A percentile compares a stretch with the other conserved stretches of the same genome.
These are phyloP conservation scores for Ennomos quercinarius DNA, from an alignment of 2,888 invertebrate species.

Conservation along the genomic window DNA sequence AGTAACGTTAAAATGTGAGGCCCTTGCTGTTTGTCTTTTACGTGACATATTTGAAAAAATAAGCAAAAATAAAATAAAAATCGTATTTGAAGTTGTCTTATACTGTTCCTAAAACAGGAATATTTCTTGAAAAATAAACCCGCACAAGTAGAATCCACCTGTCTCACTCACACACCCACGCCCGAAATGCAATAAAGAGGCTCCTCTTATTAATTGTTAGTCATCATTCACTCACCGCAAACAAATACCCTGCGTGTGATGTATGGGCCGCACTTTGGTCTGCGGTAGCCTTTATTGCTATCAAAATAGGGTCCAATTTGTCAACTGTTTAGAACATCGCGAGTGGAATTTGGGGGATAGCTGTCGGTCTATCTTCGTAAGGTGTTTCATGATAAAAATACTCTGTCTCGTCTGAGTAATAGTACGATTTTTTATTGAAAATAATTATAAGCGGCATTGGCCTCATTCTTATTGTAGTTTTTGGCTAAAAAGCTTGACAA, in stretches of 20 bases:
- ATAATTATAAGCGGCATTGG: too few relatives aligned
- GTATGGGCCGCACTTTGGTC: conserved; percentile 57
- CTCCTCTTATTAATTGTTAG: conserved; percentile 60
- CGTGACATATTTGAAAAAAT: too few relatives aligned
- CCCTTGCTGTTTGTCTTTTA: too few relatives aligned
- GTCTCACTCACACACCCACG: conserved; percentile 32
- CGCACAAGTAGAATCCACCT: conserved; percentile 27
- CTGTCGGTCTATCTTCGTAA: not conserved
- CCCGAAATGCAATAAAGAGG: conserved; percentile 59
- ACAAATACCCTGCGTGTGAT: conserved; percentile 64
- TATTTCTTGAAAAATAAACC: too few relatives aligned
- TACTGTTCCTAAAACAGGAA: too few relatives aligned
- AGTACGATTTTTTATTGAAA: too few relatives aligned
- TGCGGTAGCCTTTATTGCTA: conserved; percentile 54
- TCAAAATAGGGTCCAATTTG: conserved; percentile 36
- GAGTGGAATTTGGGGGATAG: conserved; percentile 13
- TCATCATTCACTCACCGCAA: conserved; percentile 64
- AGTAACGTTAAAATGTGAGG: too few relatives aligned
- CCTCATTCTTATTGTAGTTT: too few relatives aligned
- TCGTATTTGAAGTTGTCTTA: too few relatives aligned
- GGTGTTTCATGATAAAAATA: conserved; percentile 3
- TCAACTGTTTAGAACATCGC: conserved; percentile 25
- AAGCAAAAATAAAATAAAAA: too few relatives aligned
- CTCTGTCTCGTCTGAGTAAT: too few relatives aligned
- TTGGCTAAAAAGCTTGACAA: too few relatives aligned